Conservation (phyloP, 2,888 invertebrate genomes). For the Agrilus mali region DNA sequence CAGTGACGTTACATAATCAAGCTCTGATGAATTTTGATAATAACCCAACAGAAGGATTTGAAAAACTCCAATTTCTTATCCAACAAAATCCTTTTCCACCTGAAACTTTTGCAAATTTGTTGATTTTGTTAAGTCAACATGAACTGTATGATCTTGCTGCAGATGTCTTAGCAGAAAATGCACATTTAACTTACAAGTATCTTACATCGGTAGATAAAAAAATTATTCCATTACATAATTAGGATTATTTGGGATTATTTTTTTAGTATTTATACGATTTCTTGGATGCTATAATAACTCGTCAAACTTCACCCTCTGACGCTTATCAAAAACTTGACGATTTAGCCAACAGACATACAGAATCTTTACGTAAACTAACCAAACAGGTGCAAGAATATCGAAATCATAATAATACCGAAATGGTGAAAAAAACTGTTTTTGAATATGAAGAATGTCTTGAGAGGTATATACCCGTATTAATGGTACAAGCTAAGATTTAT, state of each 20-base stretch:
- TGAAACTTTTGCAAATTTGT: constrained; percentile 92
- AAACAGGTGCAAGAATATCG: constrained; percentile 91
- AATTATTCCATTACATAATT: constrained; percentile 1
- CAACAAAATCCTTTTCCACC: constrained; percentile 95
- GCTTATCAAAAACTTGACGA: constrained; percentile 94
- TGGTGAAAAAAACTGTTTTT: constrained; percentile 78
- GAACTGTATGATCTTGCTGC: constrained; percentile 97
- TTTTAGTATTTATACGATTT: constrained; percentile 82
- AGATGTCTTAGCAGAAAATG: constrained; percentile 94
- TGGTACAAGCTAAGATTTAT: constrained; percentile 98
- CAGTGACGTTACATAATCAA: constrained; percentile 94
- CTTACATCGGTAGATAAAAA: constrained; percentile 59
- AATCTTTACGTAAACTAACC: constrained; percentile 78
- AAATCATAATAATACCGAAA: constrained; percentile 76
- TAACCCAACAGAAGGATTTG: constrained; percentile 86
- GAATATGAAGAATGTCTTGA: constrained; percentile 87
- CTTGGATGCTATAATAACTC: constrained; percentile 90
- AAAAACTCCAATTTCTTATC: constrained; percentile 84
- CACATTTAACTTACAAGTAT: constrained; percentile 91
- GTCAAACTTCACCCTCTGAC: constrained; percentile 92
- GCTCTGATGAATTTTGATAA: constrained; percentile 76
- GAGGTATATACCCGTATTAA: constrained; percentile 91
- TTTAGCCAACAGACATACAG: constrained; percentile 81
- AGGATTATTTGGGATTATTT: neutral
- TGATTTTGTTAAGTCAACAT: constrained; percentile 91